Evolutionary conservation across 2,113 vertebrate species (phyloP).

Genomic region (Austrofundulus limnaeus): DNA sequence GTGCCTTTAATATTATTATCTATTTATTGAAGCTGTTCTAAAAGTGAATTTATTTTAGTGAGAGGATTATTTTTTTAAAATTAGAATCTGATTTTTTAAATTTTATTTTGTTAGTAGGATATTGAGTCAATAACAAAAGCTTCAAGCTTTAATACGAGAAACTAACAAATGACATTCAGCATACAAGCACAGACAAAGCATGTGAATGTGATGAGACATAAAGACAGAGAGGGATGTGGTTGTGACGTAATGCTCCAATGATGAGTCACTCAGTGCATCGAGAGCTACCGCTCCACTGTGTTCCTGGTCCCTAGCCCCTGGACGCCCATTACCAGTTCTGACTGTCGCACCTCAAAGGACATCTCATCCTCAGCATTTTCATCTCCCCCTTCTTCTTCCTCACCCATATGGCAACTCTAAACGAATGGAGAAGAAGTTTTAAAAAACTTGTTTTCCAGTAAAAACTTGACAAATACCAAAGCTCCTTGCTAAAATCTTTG

Average conservation of each 20-base stretch:
- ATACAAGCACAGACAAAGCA: constrained; percentile 30
- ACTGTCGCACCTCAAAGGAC: constrained; percentile 89
- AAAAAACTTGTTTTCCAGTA: background rate
- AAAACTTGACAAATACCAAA: background rate
- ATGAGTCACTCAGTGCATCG: constrained; percentile 76
- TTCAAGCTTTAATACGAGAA: constrained; percentile 33
- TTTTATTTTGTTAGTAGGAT: background rate
- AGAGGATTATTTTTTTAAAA: too few relatives aligned
- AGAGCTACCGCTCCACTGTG: constrained; percentile 79
- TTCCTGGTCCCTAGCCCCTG: constrained; percentile 79
- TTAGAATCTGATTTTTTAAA: background rate
- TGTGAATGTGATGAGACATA: constrained; percentile 25
- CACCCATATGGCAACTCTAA: constrained; percentile 90
- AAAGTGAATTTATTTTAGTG: too few relatives aligned
- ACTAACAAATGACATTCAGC: constrained; percentile 37
- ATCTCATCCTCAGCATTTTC: constrained; percentile 82
- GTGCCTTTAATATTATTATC: too few relatives aligned
- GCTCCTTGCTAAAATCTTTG: background rate
- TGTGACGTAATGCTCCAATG: constrained; percentile 67
- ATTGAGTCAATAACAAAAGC: too few relatives aligned
- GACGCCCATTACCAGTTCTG: constrained; percentile 82
- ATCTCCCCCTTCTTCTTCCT: constrained; percentile 82
- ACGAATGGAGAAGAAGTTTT: constrained; percentile 1
- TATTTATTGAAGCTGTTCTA: too few relatives aligned
- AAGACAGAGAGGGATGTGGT: constrained; percentile 41